Evolutionary conservation across 2,113 vertebrate genomes (phyloP).

Genomic region (Charina bottae): DNA sequence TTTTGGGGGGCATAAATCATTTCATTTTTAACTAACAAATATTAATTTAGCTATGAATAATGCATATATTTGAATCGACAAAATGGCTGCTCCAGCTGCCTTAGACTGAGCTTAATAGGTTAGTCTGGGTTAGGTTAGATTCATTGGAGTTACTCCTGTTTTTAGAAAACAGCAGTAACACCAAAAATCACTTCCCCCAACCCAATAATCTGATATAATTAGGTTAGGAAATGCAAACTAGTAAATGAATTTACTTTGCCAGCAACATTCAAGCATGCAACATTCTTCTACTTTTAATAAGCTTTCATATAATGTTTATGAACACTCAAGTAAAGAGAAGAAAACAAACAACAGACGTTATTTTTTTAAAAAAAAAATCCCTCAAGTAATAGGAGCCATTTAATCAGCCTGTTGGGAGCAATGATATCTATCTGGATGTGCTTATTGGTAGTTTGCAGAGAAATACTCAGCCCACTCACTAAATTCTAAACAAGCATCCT

Average conservation of each 20-base stretch:
- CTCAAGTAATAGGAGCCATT: conserved; percentile 30
- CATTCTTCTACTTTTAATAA: background rate
- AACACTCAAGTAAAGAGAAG: background rate
- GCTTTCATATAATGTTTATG: background rate
- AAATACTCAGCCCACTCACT: background rate
- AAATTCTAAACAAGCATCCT: background rate
- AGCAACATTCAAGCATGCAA: conserved; percentile 3
- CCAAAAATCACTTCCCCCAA: background rate
- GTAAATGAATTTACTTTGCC: conserved; percentile 28
- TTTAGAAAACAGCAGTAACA: background rate
- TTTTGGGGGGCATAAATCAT: background rate
- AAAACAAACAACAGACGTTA: background rate
- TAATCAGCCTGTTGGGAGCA: background rate
- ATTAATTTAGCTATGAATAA: background rate
- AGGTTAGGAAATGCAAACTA: conserved; percentile 25
- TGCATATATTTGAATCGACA: background rate
- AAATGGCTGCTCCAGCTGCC: background rate
- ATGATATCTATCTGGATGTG: conserved; percentile 8
- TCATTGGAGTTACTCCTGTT: background rate
- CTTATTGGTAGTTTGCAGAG: background rate
- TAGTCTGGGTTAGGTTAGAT: background rate
- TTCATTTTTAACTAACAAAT: background rate
- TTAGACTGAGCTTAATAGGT: background rate
- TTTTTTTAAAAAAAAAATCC: conserved; percentile 7
- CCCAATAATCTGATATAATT: conserved; percentile 25